Base-by-base conservation (phyloP, 92 coral and sea anemone species). In the Siderastrea radians region DNA sequence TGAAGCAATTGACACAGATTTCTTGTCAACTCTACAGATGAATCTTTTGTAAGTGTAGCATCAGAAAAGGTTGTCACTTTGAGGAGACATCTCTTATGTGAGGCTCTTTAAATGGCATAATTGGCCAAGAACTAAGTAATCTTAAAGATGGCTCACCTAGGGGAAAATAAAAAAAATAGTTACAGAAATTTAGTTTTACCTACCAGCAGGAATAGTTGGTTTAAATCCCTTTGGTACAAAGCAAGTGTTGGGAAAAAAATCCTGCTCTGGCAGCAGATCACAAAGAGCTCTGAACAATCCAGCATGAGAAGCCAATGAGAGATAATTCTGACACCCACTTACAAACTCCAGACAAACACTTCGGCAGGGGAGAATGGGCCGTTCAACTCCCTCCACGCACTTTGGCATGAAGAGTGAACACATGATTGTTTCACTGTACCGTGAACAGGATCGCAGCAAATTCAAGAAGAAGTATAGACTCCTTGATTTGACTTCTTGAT, bases 301-400 rank as follows among this genome's bases (percentile, higher is more conserved):
- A 7, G 78, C 86, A 51, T 87, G 84, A 12, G 91, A 85, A 1
- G 84, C 82, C 13, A 78, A 10, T 1, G 84, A 74, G 6, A 85
- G 50, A 3, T 76, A 76, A 0, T 13, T 72, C 65, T 69, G 70
- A 76, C 94, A 91, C 19, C 78, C 82, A 13, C 68, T 70, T 0
- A 91, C 89, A 66, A 91, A 89, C 83, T 87, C 91, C 72, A 80
- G 52, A 55, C 94, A 91, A 44, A 91, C 94, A n/a, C 89, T 85
- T 55, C 92, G 91, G 48, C 94, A 91, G 16, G 94, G 94, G 4
- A 79, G 83, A 13, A 91, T 65, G 19, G 94, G 94, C 54, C 78
- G 68, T 1, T 78, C 50, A 19, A 54, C 57, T 6, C 92, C 92
- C 67, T 83, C 79, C 43, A 82, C 45, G 43, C 94, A 91, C 83